Conservation (phyloP, 2,797 vertebrate genomes). For the Lithobates sylvaticus region DNA sequence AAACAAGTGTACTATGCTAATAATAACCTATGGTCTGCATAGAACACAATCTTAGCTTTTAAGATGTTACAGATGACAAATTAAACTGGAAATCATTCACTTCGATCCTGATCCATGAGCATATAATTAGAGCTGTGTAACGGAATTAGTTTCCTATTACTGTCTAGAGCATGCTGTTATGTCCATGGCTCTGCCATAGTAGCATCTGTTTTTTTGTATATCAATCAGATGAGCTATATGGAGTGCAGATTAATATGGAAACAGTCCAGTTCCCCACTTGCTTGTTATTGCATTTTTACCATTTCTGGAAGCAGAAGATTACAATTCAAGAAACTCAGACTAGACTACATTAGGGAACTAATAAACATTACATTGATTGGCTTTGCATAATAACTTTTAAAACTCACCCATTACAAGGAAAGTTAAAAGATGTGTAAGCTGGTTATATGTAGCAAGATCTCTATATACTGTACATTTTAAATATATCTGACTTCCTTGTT, state of each 20-base stretch:
- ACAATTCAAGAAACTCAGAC: no score
- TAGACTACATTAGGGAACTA: no score
- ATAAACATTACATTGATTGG: no score
- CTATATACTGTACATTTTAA: no score
- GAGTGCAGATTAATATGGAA: constrained; percentile 27
- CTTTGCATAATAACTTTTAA: no score
- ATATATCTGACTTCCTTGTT: no score
- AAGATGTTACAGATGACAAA: not conserved
- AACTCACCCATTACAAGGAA: no score
- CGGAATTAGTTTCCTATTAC: not conserved
- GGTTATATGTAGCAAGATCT: no score
- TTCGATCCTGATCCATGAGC: not conserved
- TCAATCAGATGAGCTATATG: constrained; percentile 35
- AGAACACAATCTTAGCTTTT: not conserved
- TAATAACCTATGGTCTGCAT: not conserved
- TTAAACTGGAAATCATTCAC: not conserved
- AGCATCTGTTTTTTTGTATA: constrained; percentile 27
- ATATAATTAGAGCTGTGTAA: not conserved
- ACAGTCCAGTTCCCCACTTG: not conserved
- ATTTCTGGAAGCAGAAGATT: no score
- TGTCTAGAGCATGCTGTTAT: not conserved
- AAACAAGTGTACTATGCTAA: constrained; percentile 8
- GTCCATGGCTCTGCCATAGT: constrained; percentile 22
- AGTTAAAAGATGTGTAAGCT: no score
- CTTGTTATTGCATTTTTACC: no score